Conservation (phyloP, 2,797 vertebrate species). For the Chloroceryle inda region DNA sequence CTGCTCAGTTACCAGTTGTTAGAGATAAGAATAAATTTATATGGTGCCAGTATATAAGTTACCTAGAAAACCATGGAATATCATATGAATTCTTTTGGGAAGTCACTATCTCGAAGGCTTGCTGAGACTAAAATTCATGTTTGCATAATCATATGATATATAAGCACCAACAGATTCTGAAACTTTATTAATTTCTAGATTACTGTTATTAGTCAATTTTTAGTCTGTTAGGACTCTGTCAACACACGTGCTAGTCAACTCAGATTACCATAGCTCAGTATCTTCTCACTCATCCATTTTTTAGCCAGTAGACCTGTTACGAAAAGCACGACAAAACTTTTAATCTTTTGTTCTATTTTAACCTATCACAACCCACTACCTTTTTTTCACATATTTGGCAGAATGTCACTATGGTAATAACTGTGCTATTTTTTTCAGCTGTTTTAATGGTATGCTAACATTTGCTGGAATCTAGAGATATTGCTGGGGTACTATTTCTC, state of each 20-base stretch:
- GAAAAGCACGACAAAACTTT: background rate
- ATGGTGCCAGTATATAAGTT: background rate
- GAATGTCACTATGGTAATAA: conserved; percentile 60
- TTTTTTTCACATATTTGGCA: conserved; percentile 58
- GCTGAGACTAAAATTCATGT: background rate
- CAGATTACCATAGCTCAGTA: background rate
- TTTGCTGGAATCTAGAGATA: conserved; percentile 7
- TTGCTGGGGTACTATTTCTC: background rate
- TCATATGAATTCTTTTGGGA: background rate
- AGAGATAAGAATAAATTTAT: background rate
- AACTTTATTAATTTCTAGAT: background rate
- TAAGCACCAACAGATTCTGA: background rate
- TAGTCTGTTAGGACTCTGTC: background rate
- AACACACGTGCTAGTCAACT: background rate
- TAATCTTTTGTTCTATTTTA: conserved; percentile 58
- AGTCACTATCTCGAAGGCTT: background rate
- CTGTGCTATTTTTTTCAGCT: conserved; percentile 38
- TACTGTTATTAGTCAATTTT: background rate
- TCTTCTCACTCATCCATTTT: background rate
- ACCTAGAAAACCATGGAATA: background rate
- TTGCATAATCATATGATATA: background rate
- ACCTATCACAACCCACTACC: conserved; percentile 16
- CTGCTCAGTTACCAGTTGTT: background rate
- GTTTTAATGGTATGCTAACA: conserved; percentile 18
- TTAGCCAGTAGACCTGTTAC: background rate